phyloP scores from a whole-genome alignment of 2,888 invertebrate genomes.

The Hyles lineata region DNA sequence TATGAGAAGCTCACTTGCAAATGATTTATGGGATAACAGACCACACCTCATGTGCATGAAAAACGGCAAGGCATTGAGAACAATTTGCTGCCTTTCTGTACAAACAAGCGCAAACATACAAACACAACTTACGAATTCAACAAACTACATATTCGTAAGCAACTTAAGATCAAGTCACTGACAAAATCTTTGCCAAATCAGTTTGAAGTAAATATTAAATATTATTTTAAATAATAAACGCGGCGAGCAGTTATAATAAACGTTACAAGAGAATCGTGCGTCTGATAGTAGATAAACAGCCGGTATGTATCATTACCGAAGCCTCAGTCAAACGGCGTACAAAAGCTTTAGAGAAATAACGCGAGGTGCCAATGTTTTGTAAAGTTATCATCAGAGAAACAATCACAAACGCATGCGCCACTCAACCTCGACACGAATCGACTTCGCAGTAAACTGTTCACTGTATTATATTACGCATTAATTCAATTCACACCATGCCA shows the following conservation, averaged over 20 bases:
- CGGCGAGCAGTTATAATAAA: conserved; percentile 6
- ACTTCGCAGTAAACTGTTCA: conserved; percentile 70
- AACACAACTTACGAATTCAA: not conserved
- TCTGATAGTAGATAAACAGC: conserved; percentile 12
- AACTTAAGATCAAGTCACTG: not conserved
- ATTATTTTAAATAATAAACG: not conserved
- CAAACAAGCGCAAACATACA: not conserved
- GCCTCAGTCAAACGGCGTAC: conserved; percentile 18
- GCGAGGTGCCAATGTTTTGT: conserved; percentile 28
- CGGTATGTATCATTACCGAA: not conserved
- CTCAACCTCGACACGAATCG: conserved; percentile 74
- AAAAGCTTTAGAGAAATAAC: conserved; percentile 30
- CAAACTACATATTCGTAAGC: not conserved
- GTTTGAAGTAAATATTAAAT: too few relatives aligned
- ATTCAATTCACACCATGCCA: conserved; percentile 26
- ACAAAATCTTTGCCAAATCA: not conserved
- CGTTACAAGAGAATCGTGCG: conserved; percentile 8
- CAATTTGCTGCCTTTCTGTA: conserved; percentile 1
- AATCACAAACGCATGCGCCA: conserved; percentile 67
- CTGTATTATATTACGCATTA: conserved; percentile 30
- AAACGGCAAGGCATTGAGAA: conserved; percentile 15
- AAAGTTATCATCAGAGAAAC: conserved; percentile 30
- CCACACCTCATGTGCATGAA: conserved; percentile 26
- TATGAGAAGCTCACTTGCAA: conserved; percentile 23
- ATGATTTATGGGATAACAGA: conserved; percentile 25